These are phyloP conservation scores for Heliconius erato DNA, from an alignment of 2,888 invertebrate species.

Conservation along the genomic window DNA sequence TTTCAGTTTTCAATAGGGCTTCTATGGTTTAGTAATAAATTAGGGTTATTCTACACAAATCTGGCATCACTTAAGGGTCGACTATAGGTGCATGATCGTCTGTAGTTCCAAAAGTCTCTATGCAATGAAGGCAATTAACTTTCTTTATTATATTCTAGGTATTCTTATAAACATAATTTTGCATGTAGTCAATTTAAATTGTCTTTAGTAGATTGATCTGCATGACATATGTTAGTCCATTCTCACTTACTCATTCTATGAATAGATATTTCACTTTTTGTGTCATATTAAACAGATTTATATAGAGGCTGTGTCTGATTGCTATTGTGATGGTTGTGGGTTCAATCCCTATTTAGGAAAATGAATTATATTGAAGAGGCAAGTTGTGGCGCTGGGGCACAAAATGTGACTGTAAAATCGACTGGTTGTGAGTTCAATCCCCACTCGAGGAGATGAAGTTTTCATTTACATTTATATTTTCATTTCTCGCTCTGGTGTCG, in stretches of 20 bases:
- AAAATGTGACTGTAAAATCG: too few relatives aligned
- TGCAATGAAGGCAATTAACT: background rate
- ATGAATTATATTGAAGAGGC: background rate
- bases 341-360: background rate
- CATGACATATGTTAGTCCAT: slow-evolving; percentile 34
- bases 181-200: slow-evolving; percentile 34
- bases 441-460: too few relatives aligned
- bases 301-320: background rate
- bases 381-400: too few relatives aligned
- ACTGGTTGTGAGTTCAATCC: too few relatives aligned
- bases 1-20: background rate
- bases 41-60: background rate
- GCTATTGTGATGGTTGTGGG: slow-evolving; percentile 2
- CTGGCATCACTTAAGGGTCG: slow-evolving; percentile 13
- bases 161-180: slow-evolving; percentile 20
- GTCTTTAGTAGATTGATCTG: slow-evolving; percentile 24
- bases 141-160: slow-evolving; percentile 11
- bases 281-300: background rate
- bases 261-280: background rate
- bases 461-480: too few relatives aligned
- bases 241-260: slow-evolving; percentile 7
- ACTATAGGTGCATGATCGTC: slow-evolving; percentile 32
- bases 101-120: background rate
- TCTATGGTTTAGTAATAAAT: background rate
- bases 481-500: too few relatives aligned